Conservation (phyloP, 2,113 vertebrate species). For the Platycercus adscitus region DNA sequence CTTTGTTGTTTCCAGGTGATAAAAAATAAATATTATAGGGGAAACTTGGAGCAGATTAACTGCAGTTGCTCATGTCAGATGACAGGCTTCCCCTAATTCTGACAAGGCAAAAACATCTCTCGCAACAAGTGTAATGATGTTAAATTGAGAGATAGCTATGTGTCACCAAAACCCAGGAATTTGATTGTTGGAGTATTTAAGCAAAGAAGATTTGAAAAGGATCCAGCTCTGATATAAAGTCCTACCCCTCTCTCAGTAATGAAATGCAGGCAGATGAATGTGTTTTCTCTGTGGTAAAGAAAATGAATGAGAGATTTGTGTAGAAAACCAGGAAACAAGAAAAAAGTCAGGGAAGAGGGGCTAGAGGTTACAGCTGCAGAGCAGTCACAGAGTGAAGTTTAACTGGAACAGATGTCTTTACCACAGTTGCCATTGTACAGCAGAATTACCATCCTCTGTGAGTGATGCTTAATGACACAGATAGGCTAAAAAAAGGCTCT, state of each 20-base stretch:
- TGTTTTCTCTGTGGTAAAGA: background rate
- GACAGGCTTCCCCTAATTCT: background rate
- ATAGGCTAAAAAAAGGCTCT: background rate
- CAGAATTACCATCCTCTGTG: background rate
- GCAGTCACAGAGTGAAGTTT: background rate
- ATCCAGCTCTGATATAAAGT: background rate
- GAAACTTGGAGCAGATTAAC: background rate
- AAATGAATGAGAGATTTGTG: background rate
- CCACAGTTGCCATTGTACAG: accelerated
- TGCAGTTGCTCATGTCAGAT: background rate
- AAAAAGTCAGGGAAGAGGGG: background rate
- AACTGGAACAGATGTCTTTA: background rate
- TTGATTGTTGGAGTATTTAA: background rate
- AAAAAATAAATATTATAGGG: background rate
- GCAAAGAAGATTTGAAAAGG: background rate
- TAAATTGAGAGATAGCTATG: background rate
- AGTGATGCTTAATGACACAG: background rate
- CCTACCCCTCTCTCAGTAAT: background rate
- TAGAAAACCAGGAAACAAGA: background rate
- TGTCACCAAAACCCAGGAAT: background rate
- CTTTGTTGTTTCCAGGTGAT: background rate
- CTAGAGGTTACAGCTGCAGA: background rate
- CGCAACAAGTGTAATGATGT: background rate
- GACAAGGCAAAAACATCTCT: background rate
- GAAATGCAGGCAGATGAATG: background rate